A percentile compares a stretch with the other conserved stretches of the same genome.
Conservation (phyloP, 2,113 vertebrate genomes). For the Spizaetus ornatus region DNA sequence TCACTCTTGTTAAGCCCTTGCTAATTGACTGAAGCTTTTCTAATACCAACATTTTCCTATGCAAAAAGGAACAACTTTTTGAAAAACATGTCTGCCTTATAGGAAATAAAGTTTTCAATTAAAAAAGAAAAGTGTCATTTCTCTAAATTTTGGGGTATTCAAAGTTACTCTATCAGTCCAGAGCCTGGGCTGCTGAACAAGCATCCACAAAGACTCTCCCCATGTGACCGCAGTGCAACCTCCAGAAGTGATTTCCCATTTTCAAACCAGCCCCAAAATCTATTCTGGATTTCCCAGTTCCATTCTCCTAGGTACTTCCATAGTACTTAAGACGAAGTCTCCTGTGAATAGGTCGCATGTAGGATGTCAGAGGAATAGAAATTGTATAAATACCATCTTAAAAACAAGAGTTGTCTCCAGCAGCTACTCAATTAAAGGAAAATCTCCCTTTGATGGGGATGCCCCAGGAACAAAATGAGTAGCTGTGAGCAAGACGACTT, state of each 20-base stretch:
- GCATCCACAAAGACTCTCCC: background rate
- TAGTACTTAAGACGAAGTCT: background rate
- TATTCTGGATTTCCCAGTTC: background rate
- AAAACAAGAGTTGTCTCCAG: background rate
- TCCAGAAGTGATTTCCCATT: background rate
- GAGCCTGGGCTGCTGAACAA: background rate
- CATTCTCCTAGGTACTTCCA: background rate
- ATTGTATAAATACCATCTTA: background rate
- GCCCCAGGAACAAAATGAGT: background rate
- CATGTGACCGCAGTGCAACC: background rate
- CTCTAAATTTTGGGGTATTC: background rate
- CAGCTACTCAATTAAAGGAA: background rate
- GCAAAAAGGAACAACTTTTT: background rate
- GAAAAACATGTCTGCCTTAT: rapidly evolving
- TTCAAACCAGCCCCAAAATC: background rate
- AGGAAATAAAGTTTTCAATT: background rate
- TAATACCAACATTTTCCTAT: background rate
- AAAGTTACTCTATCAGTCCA: background rate
- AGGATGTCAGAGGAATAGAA: background rate
- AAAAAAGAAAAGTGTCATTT: background rate
- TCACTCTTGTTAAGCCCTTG: background rate
- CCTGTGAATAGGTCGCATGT: too few species aligned
- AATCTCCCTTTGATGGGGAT: background rate
- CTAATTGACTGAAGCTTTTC: background rate
- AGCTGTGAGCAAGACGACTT: background rate